Evolutionary conservation across 2,113 vertebrate genomes (phyloP).

Genomic region (Parus major): DNA sequence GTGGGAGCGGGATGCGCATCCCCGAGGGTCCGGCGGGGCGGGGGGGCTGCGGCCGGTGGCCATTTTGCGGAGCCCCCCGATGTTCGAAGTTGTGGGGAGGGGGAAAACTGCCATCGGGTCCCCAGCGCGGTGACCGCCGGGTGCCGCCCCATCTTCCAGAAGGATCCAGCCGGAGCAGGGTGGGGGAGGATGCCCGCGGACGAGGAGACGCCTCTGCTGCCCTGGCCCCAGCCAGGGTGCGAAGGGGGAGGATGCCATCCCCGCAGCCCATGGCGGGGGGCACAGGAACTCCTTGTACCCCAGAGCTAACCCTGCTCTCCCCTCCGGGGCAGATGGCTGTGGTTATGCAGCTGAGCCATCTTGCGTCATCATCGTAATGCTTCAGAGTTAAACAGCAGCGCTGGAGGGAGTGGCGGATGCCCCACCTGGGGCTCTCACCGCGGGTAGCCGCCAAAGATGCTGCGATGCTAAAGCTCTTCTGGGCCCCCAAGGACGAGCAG

Average conservation of each 20-base stretch:
- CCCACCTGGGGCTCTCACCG: not conserved
- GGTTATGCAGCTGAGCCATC: not conserved
- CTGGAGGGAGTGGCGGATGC: not conserved
- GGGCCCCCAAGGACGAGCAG: not conserved
- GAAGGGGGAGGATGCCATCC: not conserved
- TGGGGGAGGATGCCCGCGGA: not conserved
- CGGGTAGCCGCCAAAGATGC: not conserved
- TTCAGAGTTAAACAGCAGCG: not conserved
- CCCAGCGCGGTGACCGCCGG: not conserved
- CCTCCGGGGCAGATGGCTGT: not conserved
- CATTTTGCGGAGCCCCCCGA: not conserved
- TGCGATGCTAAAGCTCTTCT: not conserved
- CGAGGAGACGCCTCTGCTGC: not conserved
- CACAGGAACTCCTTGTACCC: not conserved
- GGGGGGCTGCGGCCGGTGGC: not conserved
- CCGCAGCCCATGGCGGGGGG: not conserved
- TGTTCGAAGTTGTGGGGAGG: not conserved
- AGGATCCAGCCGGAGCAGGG: not conserved
- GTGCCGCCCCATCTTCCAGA: slow-evolving; percentile 36
- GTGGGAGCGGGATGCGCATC: not conserved
- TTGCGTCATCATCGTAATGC: not conserved
- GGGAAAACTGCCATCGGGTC: not conserved
- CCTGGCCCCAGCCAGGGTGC: not conserved
- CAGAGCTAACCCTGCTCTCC: rapidly evolving
- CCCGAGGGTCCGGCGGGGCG: not conserved